A percentile compares a stretch with the other conserved stretches of the same genome.
Conservation (phyloP, 2,113 vertebrate genomes). For the Brachirus orientalis region DNA sequence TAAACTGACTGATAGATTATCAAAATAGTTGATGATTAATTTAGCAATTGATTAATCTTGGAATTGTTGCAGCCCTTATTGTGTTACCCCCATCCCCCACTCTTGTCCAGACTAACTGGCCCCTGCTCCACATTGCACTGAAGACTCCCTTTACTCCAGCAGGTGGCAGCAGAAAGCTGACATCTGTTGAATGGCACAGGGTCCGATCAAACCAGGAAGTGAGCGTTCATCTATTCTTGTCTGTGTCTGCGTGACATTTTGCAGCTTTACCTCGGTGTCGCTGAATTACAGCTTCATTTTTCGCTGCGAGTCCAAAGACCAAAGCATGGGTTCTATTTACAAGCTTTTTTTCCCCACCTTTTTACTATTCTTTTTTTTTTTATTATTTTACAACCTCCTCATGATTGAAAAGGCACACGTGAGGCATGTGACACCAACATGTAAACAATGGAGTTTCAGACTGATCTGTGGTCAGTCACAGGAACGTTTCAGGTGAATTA, state of each 20-base stretch:
- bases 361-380: too few species aligned
- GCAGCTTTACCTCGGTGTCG: background rate
- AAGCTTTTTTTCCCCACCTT: too few species aligned
- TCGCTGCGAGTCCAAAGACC: background rate
- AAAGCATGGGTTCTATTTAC: too few species aligned
- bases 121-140: too few species aligned
- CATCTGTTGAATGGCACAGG: background rate
- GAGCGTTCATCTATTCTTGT: background rate
- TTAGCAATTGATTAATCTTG: too few species aligned
- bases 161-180: conserved; percentile 51
- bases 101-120: too few species aligned
- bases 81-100: too few species aligned
- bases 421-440: background rate
- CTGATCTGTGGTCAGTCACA: background rate
- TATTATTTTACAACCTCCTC: background rate
- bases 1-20: too few species aligned
- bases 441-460: background rate
- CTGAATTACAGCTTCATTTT: background rate
- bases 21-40: too few species aligned
- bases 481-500: too few species aligned
- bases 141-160: conserved; percentile 10
- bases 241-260: background rate
- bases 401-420: background rate
- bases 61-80: too few species aligned
- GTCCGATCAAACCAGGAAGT: conserved; percentile 16